Evolutionary conservation across 1,140 invertebrate genomes (phyloP), one percentile per base, ranked within the genome.

Genomic region (Andricus grossulariae): DNA sequence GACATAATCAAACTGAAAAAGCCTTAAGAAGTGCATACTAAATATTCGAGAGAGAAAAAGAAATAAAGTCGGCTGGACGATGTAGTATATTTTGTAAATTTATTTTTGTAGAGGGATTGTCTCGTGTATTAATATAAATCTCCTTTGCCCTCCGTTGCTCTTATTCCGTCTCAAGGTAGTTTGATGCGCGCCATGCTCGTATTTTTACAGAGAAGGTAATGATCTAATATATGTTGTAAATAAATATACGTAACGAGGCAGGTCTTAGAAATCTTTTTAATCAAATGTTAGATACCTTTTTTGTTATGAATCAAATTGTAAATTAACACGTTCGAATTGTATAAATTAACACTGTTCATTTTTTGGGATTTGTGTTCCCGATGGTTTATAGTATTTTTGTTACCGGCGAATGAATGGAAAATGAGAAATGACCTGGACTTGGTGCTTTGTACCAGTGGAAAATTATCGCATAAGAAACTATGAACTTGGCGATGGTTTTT

Each of bases 91-190:
- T 79, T 79, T 81, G 32, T 78, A 66, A 82, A 86, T 84, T 87
- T 89, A 87, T 89, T 88, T 88, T 89, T 88, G 60, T 89, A 87
- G 78, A 79, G 75, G 66, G 71, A 75, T 76, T 39, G 21, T 57
- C 66, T 66, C 16, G 72, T 55, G 51, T 55, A 80, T 54, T 78
- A 70, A 51, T 66, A 66, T 32, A 79, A 49, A 80, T 66, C 72
- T 79, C 66, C 80, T 71, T 79, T 79, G 81, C 81, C 78, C 78
- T 81, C 80, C 78, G 78, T 78, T 72, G 74, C 81, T 85, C 79
- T 73, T 75, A 83, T 79, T 81, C 77, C 79, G 79, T 79, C 77
- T 79, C 19, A 50, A 55, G 50, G 54, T 75, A 75, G 71, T 71
- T 60, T 77, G 50, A 75, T 78, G 52, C n/a, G 66, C 81, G 74